These are phyloP conservation scores for Maconellicoccus hirsutus DNA, from an alignment of 1,140 invertebrate species.

Conservation along the genomic window DNA sequence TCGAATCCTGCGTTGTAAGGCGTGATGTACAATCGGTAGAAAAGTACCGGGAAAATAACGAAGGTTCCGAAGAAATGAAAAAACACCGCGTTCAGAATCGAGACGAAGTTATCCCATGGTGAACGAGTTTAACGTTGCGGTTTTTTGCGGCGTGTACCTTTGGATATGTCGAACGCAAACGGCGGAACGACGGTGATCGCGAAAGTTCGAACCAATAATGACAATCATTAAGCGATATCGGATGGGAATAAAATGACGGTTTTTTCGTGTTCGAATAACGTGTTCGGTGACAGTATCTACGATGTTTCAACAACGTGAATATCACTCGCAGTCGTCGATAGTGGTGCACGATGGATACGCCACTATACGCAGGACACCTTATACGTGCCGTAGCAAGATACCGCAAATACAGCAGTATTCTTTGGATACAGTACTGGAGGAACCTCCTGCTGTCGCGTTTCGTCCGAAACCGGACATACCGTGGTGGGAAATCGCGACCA, in stretches of 20 bases:
- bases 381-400: conserved; percentile 19
- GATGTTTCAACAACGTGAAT: conserved; percentile 6
- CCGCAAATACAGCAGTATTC: not conserved
- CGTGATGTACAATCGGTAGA: no score
- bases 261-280: conserved; percentile 5
- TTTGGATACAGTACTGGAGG: conserved; percentile 39
- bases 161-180: no score
- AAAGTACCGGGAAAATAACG: no score
- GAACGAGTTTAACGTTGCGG: no score
- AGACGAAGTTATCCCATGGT: no score
- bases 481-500: conserved; percentile 75
- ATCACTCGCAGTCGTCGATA: not conserved
- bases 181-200: no score
- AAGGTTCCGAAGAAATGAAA: no score
- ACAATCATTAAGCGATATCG: not conserved
- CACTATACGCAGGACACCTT: conserved; percentile 24
- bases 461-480: conserved; percentile 55
- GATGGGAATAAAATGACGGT: not conserved
- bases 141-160: no score
- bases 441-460: conserved; percentile 34
- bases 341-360: conserved; percentile 27
- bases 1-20: no score
- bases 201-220: no score
- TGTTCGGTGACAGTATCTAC: not conserved
- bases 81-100: no score